Base-by-base conservation (phyloP, 1,140 invertebrate genomes). In the Aphis gossypii region DNA sequence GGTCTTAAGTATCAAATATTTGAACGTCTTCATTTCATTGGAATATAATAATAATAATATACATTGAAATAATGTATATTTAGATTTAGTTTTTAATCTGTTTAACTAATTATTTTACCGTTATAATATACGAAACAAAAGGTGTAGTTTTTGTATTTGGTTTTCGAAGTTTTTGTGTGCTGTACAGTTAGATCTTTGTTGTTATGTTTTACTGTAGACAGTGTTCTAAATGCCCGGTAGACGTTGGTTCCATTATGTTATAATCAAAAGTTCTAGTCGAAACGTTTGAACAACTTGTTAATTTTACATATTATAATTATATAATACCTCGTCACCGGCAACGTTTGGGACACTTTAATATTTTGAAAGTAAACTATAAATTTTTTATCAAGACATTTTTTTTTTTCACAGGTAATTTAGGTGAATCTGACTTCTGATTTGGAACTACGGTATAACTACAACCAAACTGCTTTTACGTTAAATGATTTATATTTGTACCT, bases 351-450 rank as follows among this genome's bases (percentile, higher is more conserved):
- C 76, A 14, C 44, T 92, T 76, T 8, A 8, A 82, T 30, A 46
- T 48, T 20, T 92, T 92, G 25, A 8, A 48, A 51, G 4, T 41
- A 92, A 84, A 41, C 54, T 54, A 41, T 1, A 41, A 21, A 44
- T 84, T 76, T 11, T 21, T 83, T 0, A 76, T 18, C 0, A 38
- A 82, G 21, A 38, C 14, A 23, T 89, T 89, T 88, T 54, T 25
- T 54, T 25, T 92, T 35, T 83, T 83, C n/a, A 41, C 48, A 93
- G 92, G 82, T 93, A 83, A 86, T 93, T 93, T 56, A 44, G 92
- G 92, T 86, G 92, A 93, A 86, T 93, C 92, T 25, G 92, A 93
- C 51, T 93, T 86, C 35, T 93, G 92, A 93, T 76, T n/a, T 51
- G 46, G 60, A 83, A 76, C 14, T 41, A 48, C 38, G 35, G 23